A percentile compares a stretch with the other conserved stretches of the same genome.
phyloP scores from a whole-genome alignment of 2,113 vertebrate species.

The Channa maculata region DNA sequence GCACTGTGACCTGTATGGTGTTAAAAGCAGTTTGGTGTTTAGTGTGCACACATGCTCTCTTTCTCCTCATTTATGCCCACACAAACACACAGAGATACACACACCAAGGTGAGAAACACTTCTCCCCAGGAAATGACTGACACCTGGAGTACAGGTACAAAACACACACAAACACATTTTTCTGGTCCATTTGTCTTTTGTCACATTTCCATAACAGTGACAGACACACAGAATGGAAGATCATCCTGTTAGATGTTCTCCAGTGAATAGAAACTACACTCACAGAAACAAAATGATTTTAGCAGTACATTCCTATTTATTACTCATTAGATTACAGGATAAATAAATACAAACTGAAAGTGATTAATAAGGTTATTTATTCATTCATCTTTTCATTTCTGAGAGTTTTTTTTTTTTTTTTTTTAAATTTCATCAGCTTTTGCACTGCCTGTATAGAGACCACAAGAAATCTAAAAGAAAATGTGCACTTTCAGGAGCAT shows the following conservation, averaged over 20 bases:
- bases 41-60: neutral
- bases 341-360: too few relatives aligned
- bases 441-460: too few relatives aligned
- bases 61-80: neutral
- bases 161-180: conserved; percentile 12
- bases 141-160: conserved; percentile 45
- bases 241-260: neutral
- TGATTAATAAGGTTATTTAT: too few relatives aligned
- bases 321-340: neutral
- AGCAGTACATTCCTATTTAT: neutral
- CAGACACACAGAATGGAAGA: neutral
- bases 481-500: too few relatives aligned
- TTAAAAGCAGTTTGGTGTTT: conserved; percentile 66
- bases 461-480: too few relatives aligned
- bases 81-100: conserved; percentile 10
- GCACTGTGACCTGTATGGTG: conserved; percentile 39
- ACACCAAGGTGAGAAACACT: conserved; percentile 38
- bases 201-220: conserved; percentile 30
- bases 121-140: conserved; percentile 15
- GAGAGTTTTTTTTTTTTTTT: too few relatives aligned
- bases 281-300: neutral
- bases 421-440: too few relatives aligned
- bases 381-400: too few relatives aligned
- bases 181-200: conserved; percentile 50
- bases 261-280: neutral